Base-by-base conservation (phyloP, 2,113 vertebrate species). In the Aramus guarauna region DNA sequence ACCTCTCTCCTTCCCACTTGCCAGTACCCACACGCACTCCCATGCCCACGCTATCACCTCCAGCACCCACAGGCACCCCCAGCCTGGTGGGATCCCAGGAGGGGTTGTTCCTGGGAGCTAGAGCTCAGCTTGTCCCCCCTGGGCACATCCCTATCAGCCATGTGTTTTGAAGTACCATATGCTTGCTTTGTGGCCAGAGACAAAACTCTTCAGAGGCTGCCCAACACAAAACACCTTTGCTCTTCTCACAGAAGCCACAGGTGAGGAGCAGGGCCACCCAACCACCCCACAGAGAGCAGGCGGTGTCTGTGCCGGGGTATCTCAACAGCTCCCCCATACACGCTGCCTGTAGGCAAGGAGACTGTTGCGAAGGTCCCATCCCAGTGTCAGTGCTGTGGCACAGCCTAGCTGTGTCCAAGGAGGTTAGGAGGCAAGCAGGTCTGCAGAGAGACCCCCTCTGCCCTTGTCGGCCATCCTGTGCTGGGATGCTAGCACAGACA, bases 1-100 rank as follows among this genome's bases (percentile, higher is more conserved):
- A 47, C 10, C 12, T 15, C 1, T n/a, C 62, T 86, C 36, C 36
- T 67, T 58, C 43, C 12, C 1, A 0, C 23, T 43, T 62, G 15
- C 37, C 2, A 4, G 81, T 36, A 53, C 36, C 15, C 23, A 43
- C 37, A 30, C 3, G 5, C 0, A 6, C 9, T 62, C 45, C 47
- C 7, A 2, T 39, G 6, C 22, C n/a, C 29, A 34, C n/a, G 48
- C 27, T 43, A 30, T 52, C 1, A 1, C 45, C 50, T n/a, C 24
- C 24, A 73, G 20, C 47, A 53, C 58, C 32, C 32, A 12, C 1
- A 2, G 37, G 45, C 19, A 52, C 24, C 24, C 34, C 30, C 9
- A 52, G 37, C 24, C 47, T 23, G 37, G 24, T 1, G 2, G 67
- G 12, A 72, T 3, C 9, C 53, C 66, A 50, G 55, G 8, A 50